Percentiles rank a stretch among this genome's conserved stretches.
Evolutionary conservation across 2,797 vertebrate genomes (phyloP).

Genomic region (Danio jaintianensis): DNA sequence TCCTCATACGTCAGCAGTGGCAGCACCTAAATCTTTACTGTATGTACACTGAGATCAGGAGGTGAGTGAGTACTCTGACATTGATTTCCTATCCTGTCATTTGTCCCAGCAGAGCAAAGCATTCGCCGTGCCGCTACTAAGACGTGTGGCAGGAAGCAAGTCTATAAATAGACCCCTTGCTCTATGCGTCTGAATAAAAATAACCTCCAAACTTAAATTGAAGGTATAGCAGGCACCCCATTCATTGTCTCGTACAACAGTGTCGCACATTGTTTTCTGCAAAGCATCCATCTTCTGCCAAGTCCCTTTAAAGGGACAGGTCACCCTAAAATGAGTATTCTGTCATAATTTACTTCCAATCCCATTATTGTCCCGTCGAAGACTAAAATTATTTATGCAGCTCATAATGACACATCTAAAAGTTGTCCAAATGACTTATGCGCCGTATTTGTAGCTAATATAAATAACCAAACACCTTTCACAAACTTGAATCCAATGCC

Average conservation of each 20-base stretch:
- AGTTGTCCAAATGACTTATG: background rate
- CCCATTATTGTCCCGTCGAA: background rate
- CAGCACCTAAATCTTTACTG: slow-evolving; percentile 27
- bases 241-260: slow-evolving; percentile 13
- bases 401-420: background rate
- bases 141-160: slow-evolving; percentile 32
- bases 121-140: slow-evolving; percentile 33
- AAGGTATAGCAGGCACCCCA: slow-evolving; percentile 8
- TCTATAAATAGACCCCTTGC: slow-evolving; percentile 55
- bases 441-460: background rate
- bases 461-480: background rate
- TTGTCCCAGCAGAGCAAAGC: slow-evolving; percentile 42
- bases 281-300: slow-evolving; percentile 31
- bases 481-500: background rate
- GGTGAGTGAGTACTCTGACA: slow-evolving; percentile 43
- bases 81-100: slow-evolving; percentile 47
- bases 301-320: slow-evolving; percentile 9
- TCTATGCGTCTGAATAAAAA: slow-evolving; percentile 48
- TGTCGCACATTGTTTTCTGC: slow-evolving; percentile 10
- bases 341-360: slow-evolving; percentile 15
- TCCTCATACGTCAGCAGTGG: background rate
- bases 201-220: slow-evolving; percentile 40
- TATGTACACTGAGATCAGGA: slow-evolving; percentile 20
- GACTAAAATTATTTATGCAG: background rate
- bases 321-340: background rate